Evolutionary conservation across 2,888 invertebrate species (phyloP).

Genomic region (Rhingia campestris): DNA sequence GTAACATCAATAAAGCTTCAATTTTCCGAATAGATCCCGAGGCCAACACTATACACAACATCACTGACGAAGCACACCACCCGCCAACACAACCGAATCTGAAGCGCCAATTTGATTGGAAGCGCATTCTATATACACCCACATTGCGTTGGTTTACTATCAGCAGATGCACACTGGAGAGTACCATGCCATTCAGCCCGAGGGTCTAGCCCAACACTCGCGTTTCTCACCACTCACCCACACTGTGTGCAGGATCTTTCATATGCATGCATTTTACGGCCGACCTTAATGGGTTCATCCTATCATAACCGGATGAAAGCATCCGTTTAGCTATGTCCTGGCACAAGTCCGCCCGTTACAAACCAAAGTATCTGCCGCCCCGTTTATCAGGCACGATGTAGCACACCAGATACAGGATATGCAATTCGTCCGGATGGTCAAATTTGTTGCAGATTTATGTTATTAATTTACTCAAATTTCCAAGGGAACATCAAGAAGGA

Average conservation of each 20-base stretch:
- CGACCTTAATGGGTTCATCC: constrained; percentile 28
- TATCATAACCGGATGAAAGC: constrained; percentile 61
- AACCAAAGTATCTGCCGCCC: not conserved
- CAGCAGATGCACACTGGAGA: not conserved
- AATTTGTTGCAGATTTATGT: constrained; percentile 68
- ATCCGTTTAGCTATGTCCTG: constrained; percentile 52
- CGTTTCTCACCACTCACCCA: not conserved
- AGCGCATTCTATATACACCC: not conserved
- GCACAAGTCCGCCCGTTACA: not conserved
- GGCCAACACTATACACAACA: not conserved
- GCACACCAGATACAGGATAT: constrained; percentile 33
- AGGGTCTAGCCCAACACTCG: not conserved
- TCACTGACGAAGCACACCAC: no score
- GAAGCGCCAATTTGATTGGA: constrained; percentile 6
- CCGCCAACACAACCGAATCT: no score
- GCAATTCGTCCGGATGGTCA: constrained; percentile 50
- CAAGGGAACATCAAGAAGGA: constrained; percentile 32
- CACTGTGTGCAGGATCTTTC: constrained; percentile 11
- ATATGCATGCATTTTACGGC: constrained; percentile 37
- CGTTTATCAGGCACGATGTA: constrained; percentile 16
- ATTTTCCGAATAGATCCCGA: constrained; percentile 1
- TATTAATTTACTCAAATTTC: constrained; percentile 60
- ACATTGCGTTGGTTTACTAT: not conserved
- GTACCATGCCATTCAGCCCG: not conserved
- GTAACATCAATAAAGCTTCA: not conserved